phyloP scores from a whole-genome alignment of 2,888 invertebrate genomes.

The Trichacis sp. region DNA sequence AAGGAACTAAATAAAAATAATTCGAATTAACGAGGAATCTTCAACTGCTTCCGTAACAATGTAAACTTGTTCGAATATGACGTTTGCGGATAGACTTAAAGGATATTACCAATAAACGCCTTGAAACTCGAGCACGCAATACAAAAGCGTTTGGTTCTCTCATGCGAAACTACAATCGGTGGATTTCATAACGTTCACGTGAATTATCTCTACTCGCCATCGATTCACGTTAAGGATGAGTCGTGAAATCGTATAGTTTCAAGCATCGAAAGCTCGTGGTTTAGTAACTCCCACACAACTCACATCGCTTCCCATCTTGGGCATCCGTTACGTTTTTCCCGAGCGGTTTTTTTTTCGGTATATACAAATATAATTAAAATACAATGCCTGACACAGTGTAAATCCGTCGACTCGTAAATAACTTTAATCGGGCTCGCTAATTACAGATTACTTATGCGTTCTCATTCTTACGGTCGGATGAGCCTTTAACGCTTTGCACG shows the following conservation, averaged over 20 bases:
- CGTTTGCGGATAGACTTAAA: no score
- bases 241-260: conserved; percentile 18
- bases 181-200: conserved; percentile 21
- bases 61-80: no score
- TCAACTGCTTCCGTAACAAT: no score
- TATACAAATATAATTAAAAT: conserved; percentile 61
- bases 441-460: conserved; percentile 65
- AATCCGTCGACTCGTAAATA: conserved; percentile 65
- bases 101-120: conserved; percentile 27
- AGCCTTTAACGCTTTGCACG: conserved; percentile 43
- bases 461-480: conserved; percentile 58
- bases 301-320: not conserved
- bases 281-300: conserved; percentile 26
- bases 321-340: not conserved
- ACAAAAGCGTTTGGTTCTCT: conserved; percentile 18
- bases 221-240: conserved; percentile 22
- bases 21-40: no score
- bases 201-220: conserved; percentile 20
- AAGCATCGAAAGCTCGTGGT: conserved; percentile 17
- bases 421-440: conserved; percentile 69
- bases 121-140: conserved; percentile 20
- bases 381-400: conserved; percentile 67
- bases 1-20: no score
- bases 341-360: conserved; percentile 24
- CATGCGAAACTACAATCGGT: conserved; percentile 29